These are phyloP conservation scores for Nymphicus hollandicus DNA, from an alignment of 2,113 vertebrate genomes.

Conservation along the genomic window DNA sequence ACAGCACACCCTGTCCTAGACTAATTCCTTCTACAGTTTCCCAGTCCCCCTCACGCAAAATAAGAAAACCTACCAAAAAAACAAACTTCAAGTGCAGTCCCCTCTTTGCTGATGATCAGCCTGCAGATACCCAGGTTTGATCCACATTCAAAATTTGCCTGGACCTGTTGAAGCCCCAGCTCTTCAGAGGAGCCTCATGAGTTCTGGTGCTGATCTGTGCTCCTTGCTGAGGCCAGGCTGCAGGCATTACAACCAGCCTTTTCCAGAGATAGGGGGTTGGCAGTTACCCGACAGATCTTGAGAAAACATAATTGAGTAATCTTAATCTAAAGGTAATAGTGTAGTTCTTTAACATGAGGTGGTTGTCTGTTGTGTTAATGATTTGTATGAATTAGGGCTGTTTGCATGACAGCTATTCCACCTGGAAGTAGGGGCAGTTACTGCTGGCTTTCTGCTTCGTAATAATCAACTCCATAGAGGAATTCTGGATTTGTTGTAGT, in stretches of 20 bases:
- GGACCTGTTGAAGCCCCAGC: neutral
- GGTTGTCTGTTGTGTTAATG: neutral
- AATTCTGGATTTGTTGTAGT: neutral
- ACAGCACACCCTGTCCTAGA: accelerated
- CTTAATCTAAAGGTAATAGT: neutral
- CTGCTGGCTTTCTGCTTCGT: neutral
- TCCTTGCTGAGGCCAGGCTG: neutral
- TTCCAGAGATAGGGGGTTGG: neutral
- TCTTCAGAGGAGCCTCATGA: neutral
- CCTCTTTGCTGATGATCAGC: neutral
- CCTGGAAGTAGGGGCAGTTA: neutral
- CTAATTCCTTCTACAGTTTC: neutral
- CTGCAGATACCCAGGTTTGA: neutral
- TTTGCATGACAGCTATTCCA: neutral
- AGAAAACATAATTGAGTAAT: neutral
- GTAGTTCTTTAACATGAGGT: neutral
- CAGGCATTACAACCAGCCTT: accelerated
- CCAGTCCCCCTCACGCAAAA: neutral
- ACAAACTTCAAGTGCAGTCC: neutral
- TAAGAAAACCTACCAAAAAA: neutral
- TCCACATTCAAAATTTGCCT: neutral
- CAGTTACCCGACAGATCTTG: neutral
- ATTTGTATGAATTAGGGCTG: neutral
- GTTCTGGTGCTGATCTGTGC: neutral
- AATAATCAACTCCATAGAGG: neutral